Conservation (phyloP, 2,797 vertebrate species). For the Cossypha heuglini region DNA sequence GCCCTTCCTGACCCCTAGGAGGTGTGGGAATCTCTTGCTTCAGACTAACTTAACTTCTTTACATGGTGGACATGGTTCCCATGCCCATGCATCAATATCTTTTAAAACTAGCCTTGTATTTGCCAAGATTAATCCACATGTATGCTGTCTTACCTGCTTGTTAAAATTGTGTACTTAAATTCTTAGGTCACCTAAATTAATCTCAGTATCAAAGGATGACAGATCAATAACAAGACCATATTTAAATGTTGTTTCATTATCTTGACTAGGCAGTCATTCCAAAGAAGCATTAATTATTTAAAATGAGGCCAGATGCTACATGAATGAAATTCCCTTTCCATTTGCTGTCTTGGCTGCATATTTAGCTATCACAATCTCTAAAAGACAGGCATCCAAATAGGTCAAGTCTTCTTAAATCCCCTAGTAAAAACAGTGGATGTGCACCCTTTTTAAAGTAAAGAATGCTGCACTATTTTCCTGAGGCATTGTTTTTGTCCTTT, state of each 20-base stretch:
- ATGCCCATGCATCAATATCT: background rate
- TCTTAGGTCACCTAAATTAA: background rate
- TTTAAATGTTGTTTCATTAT: background rate
- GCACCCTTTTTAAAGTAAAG: background rate
- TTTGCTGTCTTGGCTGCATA: background rate
- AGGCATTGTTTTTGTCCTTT: background rate
- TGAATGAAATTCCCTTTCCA: background rate
- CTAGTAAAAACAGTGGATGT: background rate
- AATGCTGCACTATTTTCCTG: background rate
- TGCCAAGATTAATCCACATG: background rate
- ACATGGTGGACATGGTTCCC: background rate
- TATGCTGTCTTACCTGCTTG: background rate
- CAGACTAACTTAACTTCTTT: background rate
- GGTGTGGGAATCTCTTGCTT: background rate
- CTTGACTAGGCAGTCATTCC: background rate
- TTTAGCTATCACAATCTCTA: background rate
- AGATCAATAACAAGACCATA: background rate
- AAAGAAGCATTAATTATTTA: background rate
- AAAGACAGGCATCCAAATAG: background rate
- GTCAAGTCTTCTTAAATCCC: background rate
- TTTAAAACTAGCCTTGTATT: background rate
- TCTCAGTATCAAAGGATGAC: background rate
- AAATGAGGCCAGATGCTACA: background rate
- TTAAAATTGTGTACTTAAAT: background rate
- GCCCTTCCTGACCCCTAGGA: background rate